These are phyloP conservation scores for Orientallactaga bullata DNA, from an alignment of 2,113 vertebrate species.

Conservation along the genomic window DNA sequence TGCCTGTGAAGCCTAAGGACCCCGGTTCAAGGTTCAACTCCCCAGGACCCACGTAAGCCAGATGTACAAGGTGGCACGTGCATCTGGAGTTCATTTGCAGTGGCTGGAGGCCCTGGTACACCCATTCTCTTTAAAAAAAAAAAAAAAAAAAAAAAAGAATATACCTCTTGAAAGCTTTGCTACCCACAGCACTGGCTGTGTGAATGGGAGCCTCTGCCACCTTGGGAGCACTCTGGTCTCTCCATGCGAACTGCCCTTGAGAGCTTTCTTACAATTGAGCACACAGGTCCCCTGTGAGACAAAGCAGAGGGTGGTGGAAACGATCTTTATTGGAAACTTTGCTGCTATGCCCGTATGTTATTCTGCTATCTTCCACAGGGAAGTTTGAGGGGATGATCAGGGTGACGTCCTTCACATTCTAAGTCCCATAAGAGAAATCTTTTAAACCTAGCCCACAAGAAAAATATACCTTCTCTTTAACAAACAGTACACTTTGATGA, in stretches of 20 bases:
- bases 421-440: not conserved
- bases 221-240: not conserved
- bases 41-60: too few species aligned
- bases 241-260: not conserved
- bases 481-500: slow-evolving; percentile 1
- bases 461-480: slow-evolving; percentile 7
- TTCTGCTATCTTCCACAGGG: not conserved
- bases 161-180: not conserved
- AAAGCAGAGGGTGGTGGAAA: not conserved
- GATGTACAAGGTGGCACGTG: too few species aligned
- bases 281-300: not conserved
- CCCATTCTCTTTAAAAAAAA: too few species aligned
- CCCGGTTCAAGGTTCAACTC: too few species aligned
- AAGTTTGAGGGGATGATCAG: not conserved
- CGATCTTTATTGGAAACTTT: not conserved
- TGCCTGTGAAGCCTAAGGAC: too few species aligned
- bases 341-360: too few species aligned
- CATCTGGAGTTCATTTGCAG: too few species aligned
- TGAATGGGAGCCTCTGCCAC: not conserved
- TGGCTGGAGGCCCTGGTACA: too few species aligned
- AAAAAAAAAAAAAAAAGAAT: too few species aligned
- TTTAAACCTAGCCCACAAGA: slow-evolving; percentile 9
- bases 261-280: not conserved
- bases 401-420: not conserved
- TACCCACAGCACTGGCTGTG: not conserved